Conservation (phyloP, 37 sponge, comb jelly and placozoan species). For the Theonella swinhoei region DNA sequence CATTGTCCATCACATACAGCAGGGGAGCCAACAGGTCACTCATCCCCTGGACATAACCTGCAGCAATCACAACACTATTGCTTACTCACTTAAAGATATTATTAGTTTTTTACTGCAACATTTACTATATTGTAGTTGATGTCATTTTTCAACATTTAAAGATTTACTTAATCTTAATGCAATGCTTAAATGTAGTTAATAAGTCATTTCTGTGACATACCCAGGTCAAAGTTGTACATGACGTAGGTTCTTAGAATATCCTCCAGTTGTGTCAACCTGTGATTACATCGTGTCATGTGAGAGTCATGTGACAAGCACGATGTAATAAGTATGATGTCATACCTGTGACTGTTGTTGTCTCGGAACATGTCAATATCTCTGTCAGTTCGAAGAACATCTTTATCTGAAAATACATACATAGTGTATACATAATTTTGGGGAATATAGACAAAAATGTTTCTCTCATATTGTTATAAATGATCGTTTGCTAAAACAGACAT, state of each 20-base stretch:
- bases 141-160: too few relatives aligned
- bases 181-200: background rate
- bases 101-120: too few relatives aligned
- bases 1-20: slow-evolving; percentile 88
- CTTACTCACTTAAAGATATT: too few relatives aligned
- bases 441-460: too few relatives aligned
- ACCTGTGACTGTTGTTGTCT: slow-evolving; percentile 47
- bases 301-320: background rate
- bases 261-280: slow-evolving; percentile 71
- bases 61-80: too few relatives aligned
- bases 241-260: slow-evolving; percentile 91
- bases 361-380: slow-evolving; percentile 59
- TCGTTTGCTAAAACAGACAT: too few relatives aligned
- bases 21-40: slow-evolving; percentile 95
- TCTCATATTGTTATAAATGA: too few relatives aligned
- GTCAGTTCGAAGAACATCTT: slow-evolving; percentile 94
- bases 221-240: slow-evolving; percentile 97
- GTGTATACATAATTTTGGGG: too few relatives aligned
- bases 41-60: slow-evolving; percentile 99
- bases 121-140: too few relatives aligned
- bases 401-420: slow-evolving; percentile 81
- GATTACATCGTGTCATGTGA: slow-evolving; percentile 42
- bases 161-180: too few relatives aligned
- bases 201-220: slow-evolving; percentile 44
- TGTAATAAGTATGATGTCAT: background rate